Conservation (phyloP, 2,797 vertebrate species). For the Dipus sagitta region DNA sequence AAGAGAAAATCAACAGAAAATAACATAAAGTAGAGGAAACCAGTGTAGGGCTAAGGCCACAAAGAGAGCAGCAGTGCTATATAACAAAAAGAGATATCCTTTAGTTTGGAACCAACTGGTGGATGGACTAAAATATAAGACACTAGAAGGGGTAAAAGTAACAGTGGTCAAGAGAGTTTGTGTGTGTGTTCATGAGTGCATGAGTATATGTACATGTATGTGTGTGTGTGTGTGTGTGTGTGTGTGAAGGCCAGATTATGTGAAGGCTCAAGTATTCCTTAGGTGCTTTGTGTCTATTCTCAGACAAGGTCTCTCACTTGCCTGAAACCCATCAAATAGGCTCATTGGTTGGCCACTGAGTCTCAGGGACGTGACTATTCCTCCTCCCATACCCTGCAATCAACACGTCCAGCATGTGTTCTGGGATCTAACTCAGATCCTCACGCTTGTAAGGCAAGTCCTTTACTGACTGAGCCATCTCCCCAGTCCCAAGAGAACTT, state of each 20-base stretch:
- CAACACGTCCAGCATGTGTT: not conserved
- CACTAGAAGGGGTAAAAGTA: not conserved
- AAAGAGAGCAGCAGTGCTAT: not conserved
- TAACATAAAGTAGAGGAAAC: not conserved
- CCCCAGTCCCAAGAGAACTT: not conserved
- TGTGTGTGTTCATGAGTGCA: no score
- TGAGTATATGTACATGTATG: no score
- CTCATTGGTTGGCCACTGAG: no score
- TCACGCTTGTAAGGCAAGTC: no score
- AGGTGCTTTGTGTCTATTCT: no score
- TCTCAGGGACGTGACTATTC: no score
- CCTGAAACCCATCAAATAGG: no score
- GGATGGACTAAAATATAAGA: not conserved
- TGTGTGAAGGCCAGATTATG: no score
- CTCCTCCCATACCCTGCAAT: not conserved
- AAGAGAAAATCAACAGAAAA: not conserved
- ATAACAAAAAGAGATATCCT: not conserved
- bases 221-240: no score
- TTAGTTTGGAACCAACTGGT: conserved; percentile 1
- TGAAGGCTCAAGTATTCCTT: no score
- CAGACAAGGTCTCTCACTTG: no score
- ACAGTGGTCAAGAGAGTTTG: not conserved
- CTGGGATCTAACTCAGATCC: not conserved
- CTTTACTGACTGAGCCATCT: no score
- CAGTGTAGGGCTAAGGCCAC: not conserved